Base-by-base conservation (phyloP, 2,797 vertebrate genomes). In the Neosalanx taihuensis region DNA sequence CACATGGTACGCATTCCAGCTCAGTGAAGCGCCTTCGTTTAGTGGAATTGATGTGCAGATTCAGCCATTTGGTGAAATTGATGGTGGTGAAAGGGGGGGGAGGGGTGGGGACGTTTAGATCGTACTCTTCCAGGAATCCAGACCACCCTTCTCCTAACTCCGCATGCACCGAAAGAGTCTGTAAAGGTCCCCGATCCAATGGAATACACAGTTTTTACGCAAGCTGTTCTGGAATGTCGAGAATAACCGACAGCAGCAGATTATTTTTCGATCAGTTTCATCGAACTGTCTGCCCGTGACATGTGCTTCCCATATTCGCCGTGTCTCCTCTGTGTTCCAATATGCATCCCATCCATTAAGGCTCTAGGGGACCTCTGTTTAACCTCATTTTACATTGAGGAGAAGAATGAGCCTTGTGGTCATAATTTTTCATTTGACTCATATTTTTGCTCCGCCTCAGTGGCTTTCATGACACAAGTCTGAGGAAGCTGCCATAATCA, bases 201-300 rank as follows among this genome's bases (percentile, higher is more conserved):
- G 26, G 41, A 29, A 53, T 51, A 53, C 65, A n/a, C 49, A 30
- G 29, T 56, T 46, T 30, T 67, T 15, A 67, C 46, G 30, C 41
- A 56, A 53, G 65, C 49, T 67, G 65, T 67, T 26, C 46, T 3
- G 26, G 26, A 51, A 67, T 17, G 65, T 31, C 37, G 20, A 23
- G n/a, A 35, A 20, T 26, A 64, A 64, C 35, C 20, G 26, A 35
- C 62, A 30, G 18, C 62, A 64, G 26, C 63, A 64, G 63, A 64
- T 64, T 64, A 4, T 64, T 46, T 20, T 41, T 64, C 63, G 37
- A 64, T 64, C 20, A 67, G 64, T 51, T 67, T 67, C 46, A 67
- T 29, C 13, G 6, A 53, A 67, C 31, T 51, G 3, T 53, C 65
- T 33, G 29, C 49, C 5, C 31, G n/a, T 31, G 30, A 31, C 61